Conservation (phyloP, 2,113 vertebrate species). For the Sceloporus tristichus region DNA sequence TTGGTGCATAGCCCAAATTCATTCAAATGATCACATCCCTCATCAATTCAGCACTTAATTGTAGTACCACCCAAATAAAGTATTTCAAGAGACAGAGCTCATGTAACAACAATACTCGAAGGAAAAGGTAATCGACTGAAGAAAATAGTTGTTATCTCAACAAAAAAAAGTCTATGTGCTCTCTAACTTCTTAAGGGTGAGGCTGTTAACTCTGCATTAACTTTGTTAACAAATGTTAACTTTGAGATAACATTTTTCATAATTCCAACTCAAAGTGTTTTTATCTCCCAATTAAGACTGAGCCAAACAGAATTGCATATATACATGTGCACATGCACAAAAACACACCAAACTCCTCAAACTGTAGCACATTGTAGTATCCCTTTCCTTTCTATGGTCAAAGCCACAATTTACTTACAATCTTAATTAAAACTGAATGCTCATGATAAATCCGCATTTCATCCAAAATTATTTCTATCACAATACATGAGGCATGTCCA, state of each 20-base stretch:
- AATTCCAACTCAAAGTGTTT: not conserved
- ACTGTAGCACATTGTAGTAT: too few species aligned
- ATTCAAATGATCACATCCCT: not conserved
- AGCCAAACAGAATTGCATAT: not conserved
- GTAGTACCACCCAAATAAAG: not conserved
- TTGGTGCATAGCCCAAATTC: not conserved
- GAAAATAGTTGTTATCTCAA: not conserved
- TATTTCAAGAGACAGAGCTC: not conserved
- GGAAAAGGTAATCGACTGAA: not conserved
- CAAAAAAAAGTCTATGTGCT: not conserved
- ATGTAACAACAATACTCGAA: not conserved
- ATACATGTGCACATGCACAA: too few species aligned
- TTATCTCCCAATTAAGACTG: not conserved
- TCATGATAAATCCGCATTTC: too few species aligned
- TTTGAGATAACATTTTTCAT: not conserved
- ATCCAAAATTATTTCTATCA: too few species aligned
- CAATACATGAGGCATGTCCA: too few species aligned
- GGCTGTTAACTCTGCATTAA: too few species aligned
- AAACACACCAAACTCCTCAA: too few species aligned
- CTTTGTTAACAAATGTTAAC: too few species aligned
- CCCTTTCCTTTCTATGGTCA: too few species aligned
- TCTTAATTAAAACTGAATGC: too few species aligned
- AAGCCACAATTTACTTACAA: too few species aligned
- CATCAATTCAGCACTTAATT: not conserved
- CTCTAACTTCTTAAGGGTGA: not conserved